Base-by-base conservation (phyloP, 1,140 invertebrate genomes). In the Zaprionus inermis region DNA sequence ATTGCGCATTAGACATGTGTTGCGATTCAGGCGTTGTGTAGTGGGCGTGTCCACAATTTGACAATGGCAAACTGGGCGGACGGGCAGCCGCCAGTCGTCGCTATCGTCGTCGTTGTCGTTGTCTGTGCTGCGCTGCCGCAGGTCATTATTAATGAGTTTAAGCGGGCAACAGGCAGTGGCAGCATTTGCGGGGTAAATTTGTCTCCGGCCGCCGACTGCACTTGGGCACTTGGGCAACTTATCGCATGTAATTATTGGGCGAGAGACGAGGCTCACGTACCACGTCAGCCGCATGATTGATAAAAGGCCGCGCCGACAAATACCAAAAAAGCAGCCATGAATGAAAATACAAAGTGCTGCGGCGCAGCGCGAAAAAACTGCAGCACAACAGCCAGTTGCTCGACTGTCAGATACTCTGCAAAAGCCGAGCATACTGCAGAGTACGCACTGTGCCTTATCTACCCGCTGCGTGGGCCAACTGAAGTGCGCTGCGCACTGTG, bases 241-340 rank as follows among this genome's bases (percentile, higher is more conserved):
- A 88, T 88, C 84, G 84, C 84, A 73, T 89, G 84, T 84, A 88
- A 88, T 88, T 88, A 88, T 88, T 88, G 84, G 79, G 79, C 83
- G 65, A 76, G 71, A 79, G 83, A 74, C 76, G 71, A 79, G 83
- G 77, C 76, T 82, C 83, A 88, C 68, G 79, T 70, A 71, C 65
- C 46, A 69, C 65, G 71, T 68, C 81, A 79, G 79, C 67, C 76
- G 68, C 76, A 86, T 86, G 83, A 89, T 88, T 88, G 84, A 88
- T 89, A 88, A 88, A 88, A 88, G 84, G 67, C 80, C 64, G 24
- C 57, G 75, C 78, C 84, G 79, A 89, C 83, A 89, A 83, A 81
- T 85, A 77, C 82, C 75, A 88, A 80, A 82, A 84, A 82, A 72
- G 67, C 69, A 78, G 73, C 83, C 83, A 86, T 86, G 83, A 86